phyloP scores from a whole-genome alignment of 2,797 vertebrate genomes.

The Pipistrellus pygmaeus region DNA sequence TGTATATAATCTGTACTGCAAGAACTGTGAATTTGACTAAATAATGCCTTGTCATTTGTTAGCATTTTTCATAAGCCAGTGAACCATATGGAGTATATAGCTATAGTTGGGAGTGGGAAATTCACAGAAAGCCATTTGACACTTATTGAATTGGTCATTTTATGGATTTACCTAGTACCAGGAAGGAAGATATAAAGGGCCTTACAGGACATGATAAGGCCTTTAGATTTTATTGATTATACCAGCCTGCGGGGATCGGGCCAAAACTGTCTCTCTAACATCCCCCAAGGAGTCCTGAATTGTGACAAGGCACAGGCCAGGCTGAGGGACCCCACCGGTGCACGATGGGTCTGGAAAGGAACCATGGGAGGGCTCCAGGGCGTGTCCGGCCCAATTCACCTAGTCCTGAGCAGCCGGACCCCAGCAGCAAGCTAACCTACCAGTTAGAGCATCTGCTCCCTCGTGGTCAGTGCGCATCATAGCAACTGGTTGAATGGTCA shows the following conservation, averaged over 20 bases:
- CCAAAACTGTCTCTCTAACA: too few relatives aligned
- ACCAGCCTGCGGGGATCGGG: background rate
- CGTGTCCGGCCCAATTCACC: accelerated
- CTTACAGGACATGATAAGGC: background rate
- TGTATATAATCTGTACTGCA: background rate
- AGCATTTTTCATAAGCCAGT: background rate
- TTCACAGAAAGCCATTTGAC: background rate
- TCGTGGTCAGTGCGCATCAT: too few relatives aligned
- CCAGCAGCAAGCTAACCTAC: too few relatives aligned
- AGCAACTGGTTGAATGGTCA: too few relatives aligned
- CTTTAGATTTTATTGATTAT: background rate
- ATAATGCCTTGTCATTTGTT: background rate
- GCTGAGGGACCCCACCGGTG: too few relatives aligned
- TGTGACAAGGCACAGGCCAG: too few relatives aligned
- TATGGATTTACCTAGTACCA: background rate
- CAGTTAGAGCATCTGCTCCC: too few relatives aligned
- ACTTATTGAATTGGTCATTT: background rate
- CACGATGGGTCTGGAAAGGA: too few relatives aligned
- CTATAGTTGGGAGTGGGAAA: background rate
- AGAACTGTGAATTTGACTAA: background rate
- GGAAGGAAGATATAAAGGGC: background rate
- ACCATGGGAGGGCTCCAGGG: too few relatives aligned
- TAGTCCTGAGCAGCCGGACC: too few relatives aligned
- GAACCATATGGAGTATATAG: background rate
- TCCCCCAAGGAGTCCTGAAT: too few relatives aligned